Evolutionary conservation across 1,140 invertebrate genomes (phyloP).

Genomic region (Acromyrmex echinatior): DNA sequence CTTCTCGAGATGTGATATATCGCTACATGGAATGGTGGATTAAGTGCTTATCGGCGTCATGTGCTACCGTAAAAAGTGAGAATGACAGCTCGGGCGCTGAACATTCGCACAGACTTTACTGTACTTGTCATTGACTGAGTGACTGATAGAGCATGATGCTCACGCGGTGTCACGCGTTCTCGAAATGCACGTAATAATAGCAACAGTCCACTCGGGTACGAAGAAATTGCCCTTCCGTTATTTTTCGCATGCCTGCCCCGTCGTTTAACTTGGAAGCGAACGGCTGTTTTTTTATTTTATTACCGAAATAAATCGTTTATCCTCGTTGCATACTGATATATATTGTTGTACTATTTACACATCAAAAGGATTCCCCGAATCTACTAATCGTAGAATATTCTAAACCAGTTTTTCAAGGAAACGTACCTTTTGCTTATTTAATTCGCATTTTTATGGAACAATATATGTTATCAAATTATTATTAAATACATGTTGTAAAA

Average conservation of each 20-base stretch:
- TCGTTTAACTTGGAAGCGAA: slow-evolving; percentile 29
- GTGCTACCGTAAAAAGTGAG: slow-evolving; percentile 69
- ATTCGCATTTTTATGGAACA: background rate
- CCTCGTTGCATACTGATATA: slow-evolving; percentile 27
- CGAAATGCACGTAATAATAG: slow-evolving; percentile 27
- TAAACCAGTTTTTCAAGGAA: background rate
- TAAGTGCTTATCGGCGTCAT: slow-evolving; percentile 63
- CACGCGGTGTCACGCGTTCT: slow-evolving; percentile 63
- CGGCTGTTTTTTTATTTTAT: background rate
- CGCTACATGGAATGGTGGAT: slow-evolving; percentile 23
- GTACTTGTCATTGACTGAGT: slow-evolving; percentile 72
- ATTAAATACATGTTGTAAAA: too few relatives aligned
- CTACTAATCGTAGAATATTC: background rate
- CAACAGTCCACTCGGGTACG: slow-evolving; percentile 29
- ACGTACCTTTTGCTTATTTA: background rate
- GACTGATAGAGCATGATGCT: slow-evolving; percentile 65
- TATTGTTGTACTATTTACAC: background rate
- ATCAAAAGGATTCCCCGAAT: background rate
- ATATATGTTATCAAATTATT: too few relatives aligned
- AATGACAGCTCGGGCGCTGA: slow-evolving; percentile 56
- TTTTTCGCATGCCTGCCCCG: slow-evolving; percentile 51
- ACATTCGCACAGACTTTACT: slow-evolving; percentile 67
- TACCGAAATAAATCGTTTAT: slow-evolving; percentile 38
- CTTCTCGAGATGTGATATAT: slow-evolving; percentile 29
- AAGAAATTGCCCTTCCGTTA: slow-evolving; percentile 76